A percentile compares a stretch with the other conserved stretches of the same genome.
Conservation (phyloP, 2,888 invertebrate genomes). For the Diarsia dahlii region DNA sequence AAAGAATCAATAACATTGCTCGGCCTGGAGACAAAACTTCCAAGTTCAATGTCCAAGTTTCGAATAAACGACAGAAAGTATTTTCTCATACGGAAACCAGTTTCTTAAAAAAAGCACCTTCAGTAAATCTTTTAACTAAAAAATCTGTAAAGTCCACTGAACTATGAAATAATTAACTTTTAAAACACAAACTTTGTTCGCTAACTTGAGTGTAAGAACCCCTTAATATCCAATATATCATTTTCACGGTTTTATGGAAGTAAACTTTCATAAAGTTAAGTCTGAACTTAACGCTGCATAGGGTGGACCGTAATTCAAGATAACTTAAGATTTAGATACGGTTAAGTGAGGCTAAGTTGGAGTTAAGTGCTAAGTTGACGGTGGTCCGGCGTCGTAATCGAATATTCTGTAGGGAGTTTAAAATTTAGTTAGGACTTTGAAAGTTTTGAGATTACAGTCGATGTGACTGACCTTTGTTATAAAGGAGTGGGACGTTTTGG, state of each 20-base stretch:
- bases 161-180: constrained; percentile 58
- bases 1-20: neutral
- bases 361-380: constrained; percentile 82
- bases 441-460: constrained; percentile 52
- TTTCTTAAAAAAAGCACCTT: constrained; percentile 1
- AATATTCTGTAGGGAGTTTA: constrained; percentile 71
- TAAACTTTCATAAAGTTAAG: constrained; percentile 77
- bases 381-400: constrained; percentile 67
- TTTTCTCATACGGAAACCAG: neutral
- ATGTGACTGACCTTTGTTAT: constrained; percentile 54
- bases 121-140: neutral
- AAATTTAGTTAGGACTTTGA: constrained; percentile 68
- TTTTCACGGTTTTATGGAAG: constrained; percentile 77
- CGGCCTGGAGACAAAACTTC: neutral
- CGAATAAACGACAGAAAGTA: neutral
- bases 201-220: constrained; percentile 41
- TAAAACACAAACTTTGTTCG: constrained; percentile 35
- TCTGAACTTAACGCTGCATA: constrained; percentile 80
- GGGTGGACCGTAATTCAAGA: constrained; percentile 79
- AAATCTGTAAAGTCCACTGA: constrained; percentile 17
- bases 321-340: constrained; percentile 84
- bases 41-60: neutral
- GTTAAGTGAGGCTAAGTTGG: constrained; percentile 82
- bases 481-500: constrained; percentile 10
- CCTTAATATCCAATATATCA: constrained; percentile 74